Conservation (phyloP, 1,140 invertebrate species). For the Zaprionus vittiger region DNA sequence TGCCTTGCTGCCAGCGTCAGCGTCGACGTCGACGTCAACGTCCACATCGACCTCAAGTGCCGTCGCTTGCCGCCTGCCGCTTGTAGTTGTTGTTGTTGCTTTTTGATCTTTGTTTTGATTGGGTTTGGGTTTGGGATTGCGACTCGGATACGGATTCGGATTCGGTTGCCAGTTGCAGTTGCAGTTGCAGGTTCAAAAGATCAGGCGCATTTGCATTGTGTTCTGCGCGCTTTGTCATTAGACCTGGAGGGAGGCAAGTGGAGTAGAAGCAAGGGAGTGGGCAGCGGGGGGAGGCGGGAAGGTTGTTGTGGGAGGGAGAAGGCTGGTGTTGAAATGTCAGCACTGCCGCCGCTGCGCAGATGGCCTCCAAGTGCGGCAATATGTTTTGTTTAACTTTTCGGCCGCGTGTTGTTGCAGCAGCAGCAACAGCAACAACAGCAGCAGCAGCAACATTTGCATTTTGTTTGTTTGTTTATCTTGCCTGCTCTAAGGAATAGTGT, state of each 20-base stretch:
- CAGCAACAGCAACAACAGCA: not conserved
- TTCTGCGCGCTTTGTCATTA: slow-evolving; percentile 55
- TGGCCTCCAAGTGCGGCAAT: slow-evolving; percentile 74
- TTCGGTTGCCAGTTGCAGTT: slow-evolving; percentile 25
- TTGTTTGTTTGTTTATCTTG: slow-evolving; percentile 69
- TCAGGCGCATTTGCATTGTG: slow-evolving; percentile 53
- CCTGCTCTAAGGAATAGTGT: slow-evolving; percentile 46
- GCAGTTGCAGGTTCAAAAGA: slow-evolving; percentile 53
- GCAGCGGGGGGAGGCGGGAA: not conserved
- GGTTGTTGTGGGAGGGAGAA: slow-evolving; percentile 6
- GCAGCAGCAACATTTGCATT: slow-evolving; percentile 53
- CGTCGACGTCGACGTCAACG: slow-evolving; percentile 9
- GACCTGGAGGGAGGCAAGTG: not conserved
- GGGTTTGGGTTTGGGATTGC: slow-evolving; percentile 37
- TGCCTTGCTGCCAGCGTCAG: slow-evolving; percentile 3
- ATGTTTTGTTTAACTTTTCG: slow-evolving; percentile 76
- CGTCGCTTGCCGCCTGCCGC: slow-evolving; percentile 20
- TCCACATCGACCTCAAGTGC: slow-evolving; percentile 44
- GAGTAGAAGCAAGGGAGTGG: not conserved
- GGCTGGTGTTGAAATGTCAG: slow-evolving; percentile 72
- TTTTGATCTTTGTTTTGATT: slow-evolving; percentile 72
- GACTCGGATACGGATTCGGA: slow-evolving; percentile 20
- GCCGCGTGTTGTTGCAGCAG: slow-evolving; percentile 22
- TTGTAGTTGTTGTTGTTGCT: slow-evolving; percentile 25
- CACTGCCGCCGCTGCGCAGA: slow-evolving; percentile 58